These are phyloP conservation scores for Coelinius sp. DNA, from an alignment of 2,888 invertebrate genomes.

Conservation along the genomic window DNA sequence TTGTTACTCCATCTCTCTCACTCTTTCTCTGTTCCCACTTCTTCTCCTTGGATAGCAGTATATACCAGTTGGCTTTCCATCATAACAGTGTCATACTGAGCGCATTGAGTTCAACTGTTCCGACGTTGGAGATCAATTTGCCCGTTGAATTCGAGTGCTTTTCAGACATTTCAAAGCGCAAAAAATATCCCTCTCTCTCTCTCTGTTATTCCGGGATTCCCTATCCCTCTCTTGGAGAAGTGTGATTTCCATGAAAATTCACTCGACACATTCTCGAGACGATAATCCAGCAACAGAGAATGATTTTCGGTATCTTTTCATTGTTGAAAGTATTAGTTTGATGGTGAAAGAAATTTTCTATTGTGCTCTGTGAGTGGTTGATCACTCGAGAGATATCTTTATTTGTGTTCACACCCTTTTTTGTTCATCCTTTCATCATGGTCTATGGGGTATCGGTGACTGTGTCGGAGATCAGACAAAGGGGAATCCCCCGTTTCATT, in stretches of 20 bases:
- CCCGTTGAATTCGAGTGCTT: too few species aligned
- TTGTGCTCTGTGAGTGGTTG: neutral
- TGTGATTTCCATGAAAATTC: constrained; percentile 6
- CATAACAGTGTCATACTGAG: neutral
- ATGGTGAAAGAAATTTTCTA: neutral
- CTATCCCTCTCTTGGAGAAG: neutral
- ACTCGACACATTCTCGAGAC: neutral
- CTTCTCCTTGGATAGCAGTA: neutral
- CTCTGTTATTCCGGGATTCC: neutral
- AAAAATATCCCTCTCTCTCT: neutral
- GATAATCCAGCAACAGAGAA: neutral
- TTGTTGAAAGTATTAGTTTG: neutral
- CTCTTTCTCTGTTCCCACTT: neutral
- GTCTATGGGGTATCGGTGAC: neutral
- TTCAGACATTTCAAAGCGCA: neutral
- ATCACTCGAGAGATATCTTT: neutral
- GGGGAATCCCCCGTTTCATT: neutral
- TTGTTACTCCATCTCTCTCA: constrained; percentile 8
- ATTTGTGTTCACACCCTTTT: neutral
- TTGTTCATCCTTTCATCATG: neutral
- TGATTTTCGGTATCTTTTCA: neutral
- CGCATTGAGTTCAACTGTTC: neutral
- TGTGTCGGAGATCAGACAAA: neutral
- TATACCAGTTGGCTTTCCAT: neutral
- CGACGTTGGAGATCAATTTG: too few species aligned